phyloP scores from a whole-genome alignment of 2,888 invertebrate genomes.

The Saturnia japonica region DNA sequence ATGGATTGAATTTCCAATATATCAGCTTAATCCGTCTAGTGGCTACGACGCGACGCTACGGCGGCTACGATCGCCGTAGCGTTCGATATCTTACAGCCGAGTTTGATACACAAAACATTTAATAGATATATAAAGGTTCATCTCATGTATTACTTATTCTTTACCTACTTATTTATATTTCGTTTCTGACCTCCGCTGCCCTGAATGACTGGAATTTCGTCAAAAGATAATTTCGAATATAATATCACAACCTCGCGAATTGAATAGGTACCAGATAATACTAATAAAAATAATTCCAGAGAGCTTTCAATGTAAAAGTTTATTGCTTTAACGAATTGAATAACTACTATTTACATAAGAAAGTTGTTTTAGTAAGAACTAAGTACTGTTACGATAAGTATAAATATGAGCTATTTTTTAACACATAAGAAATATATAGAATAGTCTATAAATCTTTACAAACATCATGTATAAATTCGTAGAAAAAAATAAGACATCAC shows the following conservation, averaged over 20 bases:
- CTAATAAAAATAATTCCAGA: neutral
- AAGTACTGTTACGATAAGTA: too few species aligned
- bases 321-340: neutral
- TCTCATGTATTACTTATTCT: neutral
- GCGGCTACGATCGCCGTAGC: neutral
- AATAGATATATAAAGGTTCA: neutral
- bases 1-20: conserved; percentile 33
- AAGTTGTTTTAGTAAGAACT: too few species aligned
- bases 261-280: neutral
- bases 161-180: neutral
- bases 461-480: too few species aligned
- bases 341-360: neutral
- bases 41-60: neutral
- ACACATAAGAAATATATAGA: too few species aligned
- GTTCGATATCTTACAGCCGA: neutral
- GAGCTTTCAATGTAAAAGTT: neutral
- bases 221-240: neutral
- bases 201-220: neutral
- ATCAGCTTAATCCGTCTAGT: conserved; percentile 11
- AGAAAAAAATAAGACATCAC: too few species aligned
- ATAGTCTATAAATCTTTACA: too few species aligned
- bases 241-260: neutral
- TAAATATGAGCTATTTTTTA: too few species aligned
- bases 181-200: neutral
- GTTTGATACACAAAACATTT: neutral